These are phyloP conservation scores for Pyrocephalus nanus DNA, from an alignment of 2,797 vertebrate species.

Conservation along the genomic window DNA sequence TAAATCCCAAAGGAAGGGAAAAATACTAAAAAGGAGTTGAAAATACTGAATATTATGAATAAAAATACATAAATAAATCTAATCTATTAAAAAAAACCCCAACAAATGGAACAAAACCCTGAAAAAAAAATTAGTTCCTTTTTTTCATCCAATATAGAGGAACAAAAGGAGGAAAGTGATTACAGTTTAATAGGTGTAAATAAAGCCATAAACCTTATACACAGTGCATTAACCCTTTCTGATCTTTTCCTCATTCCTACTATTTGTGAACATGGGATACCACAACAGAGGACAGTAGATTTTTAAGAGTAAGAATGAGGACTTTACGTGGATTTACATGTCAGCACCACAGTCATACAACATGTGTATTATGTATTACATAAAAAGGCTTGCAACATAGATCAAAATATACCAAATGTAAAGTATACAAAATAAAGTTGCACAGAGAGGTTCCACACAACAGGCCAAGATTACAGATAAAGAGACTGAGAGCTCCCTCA, in stretches of 20 bases:
- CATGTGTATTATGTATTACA: neutral
- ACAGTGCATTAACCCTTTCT: neutral
- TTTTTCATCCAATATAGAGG: neutral
- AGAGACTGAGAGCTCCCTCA: neutral
- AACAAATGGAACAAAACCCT: neutral
- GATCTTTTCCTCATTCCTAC: neutral
- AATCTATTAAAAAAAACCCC: too few species aligned
- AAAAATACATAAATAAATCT: neutral
- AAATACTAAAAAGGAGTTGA: neutral
- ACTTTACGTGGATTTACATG: neutral
- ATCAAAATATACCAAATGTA: neutral
- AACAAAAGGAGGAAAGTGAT: neutral
- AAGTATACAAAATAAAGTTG: neutral
- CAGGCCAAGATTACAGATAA: too few species aligned
- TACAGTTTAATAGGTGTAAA: neutral
- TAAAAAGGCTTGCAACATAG: neutral
- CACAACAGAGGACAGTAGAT: neutral
- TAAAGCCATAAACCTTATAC: neutral
- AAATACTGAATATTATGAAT: neutral
- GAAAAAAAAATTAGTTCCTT: rapidly evolving
- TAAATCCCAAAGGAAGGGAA: neutral
- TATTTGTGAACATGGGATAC: neutral
- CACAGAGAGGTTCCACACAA: neutral
- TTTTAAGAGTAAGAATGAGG: neutral
- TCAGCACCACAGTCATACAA: neutral